Evolutionary conservation across 35 echinoderm and acorn worm genomes (phyloP), one percentile per base, ranked within the genome.

Genomic region (Ptychodera flava): DNA sequence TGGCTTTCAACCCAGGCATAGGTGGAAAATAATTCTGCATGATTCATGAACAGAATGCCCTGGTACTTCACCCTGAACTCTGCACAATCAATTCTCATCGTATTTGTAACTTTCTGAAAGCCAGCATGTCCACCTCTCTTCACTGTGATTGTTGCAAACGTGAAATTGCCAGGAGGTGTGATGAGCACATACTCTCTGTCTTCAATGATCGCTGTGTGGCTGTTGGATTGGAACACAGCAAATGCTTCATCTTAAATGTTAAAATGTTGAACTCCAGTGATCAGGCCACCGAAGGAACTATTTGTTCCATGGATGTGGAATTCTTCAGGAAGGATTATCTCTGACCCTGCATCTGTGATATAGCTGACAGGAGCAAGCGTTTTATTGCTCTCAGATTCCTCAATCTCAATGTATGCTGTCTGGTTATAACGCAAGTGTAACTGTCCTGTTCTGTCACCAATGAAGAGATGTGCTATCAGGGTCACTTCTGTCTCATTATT

Each of bases 281-380:
- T 90, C 31, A 97, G 35, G 15, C 94, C 94, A 85, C 37, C 82
- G 16, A 97, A 28, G 32, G 88, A 85, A 82, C 91, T 97, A 79
- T 97, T 97, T 35, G 91, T 88, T 31, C 94, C 94, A 93, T 97
- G 94, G 38, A 97, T 86, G 76, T 97, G 94, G 36, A 97, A 88
- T 85, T 97, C 94, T 53, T 88, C 88, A 78, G 94, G 94, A 31
- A 97, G 83, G 15, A 93, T 83, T 32, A 97, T 86, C 30, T 77
- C 83, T 36, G 88, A 77, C 27, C 91, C 91, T 28, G 79, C n/a
- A 45, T 97, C 91, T 75, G 90, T 89, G 38, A 97, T 90, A 77
- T 88, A 97, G 52, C 91, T 97, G 31, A 91, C 92, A 6, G 94
- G 94, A 28, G 94, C 94, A 77, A 92, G 88, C 16, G 94, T 97